Percentiles rank a stretch among this genome's conserved stretches.
Evolutionary conservation across 2,888 invertebrate genomes (phyloP).

Genomic region (Danaus chrysippus): DNA sequence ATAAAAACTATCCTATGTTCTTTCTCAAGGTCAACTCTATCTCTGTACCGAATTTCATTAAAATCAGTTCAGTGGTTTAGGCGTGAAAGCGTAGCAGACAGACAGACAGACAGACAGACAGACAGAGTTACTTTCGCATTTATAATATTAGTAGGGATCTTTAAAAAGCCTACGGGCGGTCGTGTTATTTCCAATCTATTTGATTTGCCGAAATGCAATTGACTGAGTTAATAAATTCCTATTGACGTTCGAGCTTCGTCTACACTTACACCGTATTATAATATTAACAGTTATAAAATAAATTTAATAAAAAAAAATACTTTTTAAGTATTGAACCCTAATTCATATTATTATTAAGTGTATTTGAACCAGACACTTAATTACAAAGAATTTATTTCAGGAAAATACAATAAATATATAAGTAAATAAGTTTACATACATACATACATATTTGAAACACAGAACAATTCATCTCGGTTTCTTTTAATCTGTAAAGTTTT

Average conservation of each 20-base stretch:
- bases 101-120: too few species aligned
- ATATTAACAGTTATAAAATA: neutral
- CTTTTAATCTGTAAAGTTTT: neutral
- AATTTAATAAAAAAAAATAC: too few species aligned
- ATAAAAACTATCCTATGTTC: too few species aligned
- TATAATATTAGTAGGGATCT: too few species aligned
- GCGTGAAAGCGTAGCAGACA: too few species aligned
- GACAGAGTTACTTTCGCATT: too few species aligned
- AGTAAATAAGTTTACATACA: neutral
- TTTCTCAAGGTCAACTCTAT: too few species aligned
- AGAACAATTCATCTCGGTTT: neutral
- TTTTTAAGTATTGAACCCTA: too few species aligned
- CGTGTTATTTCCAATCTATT: conserved; percentile 41
- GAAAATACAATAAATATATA: neutral
- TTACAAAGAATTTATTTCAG: too few species aligned
- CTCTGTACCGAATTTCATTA: too few species aligned
- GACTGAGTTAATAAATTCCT: conserved; percentile 37
- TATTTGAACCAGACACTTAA: neutral
- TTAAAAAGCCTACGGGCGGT: conserved; percentile 31
- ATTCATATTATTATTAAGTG: neutral
- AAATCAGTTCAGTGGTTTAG: too few species aligned
- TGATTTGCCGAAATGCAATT: conserved; percentile 39
- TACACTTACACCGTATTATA: conserved; percentile 24
- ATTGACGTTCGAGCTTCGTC: conserved; percentile 25
- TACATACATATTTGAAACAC: neutral